Evolutionary conservation across 2,797 vertebrate species (phyloP).

Genomic region (Bovichtus diacanthus): DNA sequence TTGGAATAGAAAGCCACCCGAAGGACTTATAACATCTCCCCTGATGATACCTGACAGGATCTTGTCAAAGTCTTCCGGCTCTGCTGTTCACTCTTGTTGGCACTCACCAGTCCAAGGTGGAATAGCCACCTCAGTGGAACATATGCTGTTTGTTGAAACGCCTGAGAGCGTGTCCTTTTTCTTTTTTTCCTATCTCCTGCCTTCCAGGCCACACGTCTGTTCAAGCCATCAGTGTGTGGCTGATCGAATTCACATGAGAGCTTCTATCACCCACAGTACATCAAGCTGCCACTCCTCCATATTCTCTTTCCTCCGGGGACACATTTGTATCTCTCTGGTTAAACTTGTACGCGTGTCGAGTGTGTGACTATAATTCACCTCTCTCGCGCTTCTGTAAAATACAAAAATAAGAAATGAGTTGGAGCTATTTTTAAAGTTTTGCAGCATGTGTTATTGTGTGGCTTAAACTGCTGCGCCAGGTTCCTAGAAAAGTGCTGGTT

Average conservation of each 20-base stretch:
- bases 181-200: slow-evolving; percentile 50
- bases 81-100: slow-evolving; percentile 77
- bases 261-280: slow-evolving; percentile 75
- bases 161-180: slow-evolving; percentile 65
- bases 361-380: slow-evolving; percentile 40
- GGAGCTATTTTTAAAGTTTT: slow-evolving; percentile 44
- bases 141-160: slow-evolving; percentile 87
- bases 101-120: slow-evolving; percentile 80
- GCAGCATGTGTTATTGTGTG: slow-evolving; percentile 41
- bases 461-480: slow-evolving; percentile 52
- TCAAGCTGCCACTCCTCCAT: slow-evolving; percentile 71
- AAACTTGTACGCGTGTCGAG: slow-evolving; percentile 54
- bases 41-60: slow-evolving; percentile 76
- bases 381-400: slow-evolving; percentile 46
- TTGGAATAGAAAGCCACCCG: slow-evolving; percentile 59
- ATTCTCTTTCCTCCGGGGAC: slow-evolving; percentile 61
- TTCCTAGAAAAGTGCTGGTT: slow-evolving; percentile 57
- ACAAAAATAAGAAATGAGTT: not conserved
- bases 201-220: slow-evolving; percentile 82
- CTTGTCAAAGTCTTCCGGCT: slow-evolving; percentile 80
- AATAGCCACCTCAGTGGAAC: slow-evolving; percentile 83
- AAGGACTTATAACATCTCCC: slow-evolving; percentile 63
- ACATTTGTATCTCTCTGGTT: slow-evolving; percentile 61
- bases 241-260: slow-evolving; percentile 84
- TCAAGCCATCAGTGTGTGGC: slow-evolving; percentile 81